phyloP scores from a whole-genome alignment of 2,113 vertebrate genomes.

The Chloropsis hardwickii region DNA sequence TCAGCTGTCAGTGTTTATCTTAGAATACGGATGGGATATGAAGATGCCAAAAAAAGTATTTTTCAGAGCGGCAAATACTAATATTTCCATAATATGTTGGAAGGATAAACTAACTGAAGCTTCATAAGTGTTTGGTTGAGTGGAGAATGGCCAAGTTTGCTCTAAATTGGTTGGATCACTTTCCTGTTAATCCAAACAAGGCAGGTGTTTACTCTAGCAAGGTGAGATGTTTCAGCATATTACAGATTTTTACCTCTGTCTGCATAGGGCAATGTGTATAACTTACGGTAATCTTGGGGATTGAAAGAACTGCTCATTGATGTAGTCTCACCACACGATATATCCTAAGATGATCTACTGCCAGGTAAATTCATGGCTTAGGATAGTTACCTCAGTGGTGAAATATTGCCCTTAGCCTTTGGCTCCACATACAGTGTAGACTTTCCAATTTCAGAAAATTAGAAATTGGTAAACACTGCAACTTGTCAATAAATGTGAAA shows the following conservation, averaged over 20 bases:
- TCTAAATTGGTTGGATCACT: not conserved
- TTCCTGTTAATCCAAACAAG: slow-evolving; percentile 9
- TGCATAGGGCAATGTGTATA: not conserved
- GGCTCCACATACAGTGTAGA: not conserved
- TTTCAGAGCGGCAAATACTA: slow-evolving; percentile 22
- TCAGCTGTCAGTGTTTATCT: slow-evolving; percentile 53
- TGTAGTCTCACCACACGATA: not conserved
- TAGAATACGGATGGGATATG: slow-evolving; percentile 36
- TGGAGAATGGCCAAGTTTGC: slow-evolving; percentile 24
- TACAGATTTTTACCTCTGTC: not conserved
- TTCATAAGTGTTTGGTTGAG: not conserved
- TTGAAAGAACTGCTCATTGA: not conserved
- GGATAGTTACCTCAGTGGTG: slow-evolving; percentile 20
- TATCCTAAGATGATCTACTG: slow-evolving; percentile 22
- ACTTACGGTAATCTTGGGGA: not conserved
- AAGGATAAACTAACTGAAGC: slow-evolving; percentile 28
- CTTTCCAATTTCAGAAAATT: slow-evolving; percentile 15
- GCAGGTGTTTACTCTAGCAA: slow-evolving; percentile 11
- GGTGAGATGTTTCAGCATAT: not conserved
- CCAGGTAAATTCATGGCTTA: slow-evolving; percentile 8
- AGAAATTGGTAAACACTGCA: not conserved
- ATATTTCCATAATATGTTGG: slow-evolving; percentile 54
- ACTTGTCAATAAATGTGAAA: not conserved
- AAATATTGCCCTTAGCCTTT: slow-evolving; percentile 50
- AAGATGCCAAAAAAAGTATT: slow-evolving; percentile 56